phyloP scores from a whole-genome alignment of 1,140 invertebrate genomes.

The Pseudomyrmex concolor region DNA sequence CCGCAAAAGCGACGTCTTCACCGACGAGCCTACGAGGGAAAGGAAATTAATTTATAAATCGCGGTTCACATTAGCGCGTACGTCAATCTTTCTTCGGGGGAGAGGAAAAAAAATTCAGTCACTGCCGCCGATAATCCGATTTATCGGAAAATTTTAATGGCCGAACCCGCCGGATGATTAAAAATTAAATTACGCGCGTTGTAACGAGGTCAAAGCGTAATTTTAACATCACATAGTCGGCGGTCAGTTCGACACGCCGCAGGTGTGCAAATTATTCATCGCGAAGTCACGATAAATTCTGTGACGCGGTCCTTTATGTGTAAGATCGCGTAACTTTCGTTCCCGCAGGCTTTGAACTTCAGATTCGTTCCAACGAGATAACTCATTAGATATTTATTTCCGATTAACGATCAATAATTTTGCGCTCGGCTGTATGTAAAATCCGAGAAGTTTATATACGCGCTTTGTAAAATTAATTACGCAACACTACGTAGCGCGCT shows the following conservation, averaged over 20 bases:
- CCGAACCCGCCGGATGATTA: slow-evolving; percentile 39
- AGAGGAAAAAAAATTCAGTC: neutral
- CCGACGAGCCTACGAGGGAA: neutral
- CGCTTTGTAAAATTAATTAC: too few species aligned
- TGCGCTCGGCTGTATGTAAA: too few species aligned
- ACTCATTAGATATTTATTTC: too few species aligned
- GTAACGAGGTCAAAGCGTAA: slow-evolving; percentile 7
- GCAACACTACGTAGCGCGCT: too few species aligned
- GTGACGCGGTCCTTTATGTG: neutral
- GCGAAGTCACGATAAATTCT: neutral
- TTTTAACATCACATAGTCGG: slow-evolving; percentile 18
- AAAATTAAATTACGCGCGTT: slow-evolving; percentile 39
- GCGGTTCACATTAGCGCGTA: slow-evolving; percentile 40
- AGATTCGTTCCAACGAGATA: too few species aligned
- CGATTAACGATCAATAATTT: too few species aligned
- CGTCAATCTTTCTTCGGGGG: neutral
- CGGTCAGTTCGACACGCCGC: slow-evolving; percentile 9
- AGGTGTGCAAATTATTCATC: slow-evolving; percentile 25
- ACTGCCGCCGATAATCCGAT: slow-evolving; percentile 29
- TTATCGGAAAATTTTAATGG: slow-evolving; percentile 41
- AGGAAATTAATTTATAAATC: slow-evolving; percentile 46
- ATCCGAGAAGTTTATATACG: too few species aligned
- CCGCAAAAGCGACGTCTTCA: slow-evolving; percentile 15
- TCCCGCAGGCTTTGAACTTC: neutral
- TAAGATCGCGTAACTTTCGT: neutral